Base-by-base conservation (phyloP, 2,888 invertebrate species). In the Lochmaea crataegi region DNA sequence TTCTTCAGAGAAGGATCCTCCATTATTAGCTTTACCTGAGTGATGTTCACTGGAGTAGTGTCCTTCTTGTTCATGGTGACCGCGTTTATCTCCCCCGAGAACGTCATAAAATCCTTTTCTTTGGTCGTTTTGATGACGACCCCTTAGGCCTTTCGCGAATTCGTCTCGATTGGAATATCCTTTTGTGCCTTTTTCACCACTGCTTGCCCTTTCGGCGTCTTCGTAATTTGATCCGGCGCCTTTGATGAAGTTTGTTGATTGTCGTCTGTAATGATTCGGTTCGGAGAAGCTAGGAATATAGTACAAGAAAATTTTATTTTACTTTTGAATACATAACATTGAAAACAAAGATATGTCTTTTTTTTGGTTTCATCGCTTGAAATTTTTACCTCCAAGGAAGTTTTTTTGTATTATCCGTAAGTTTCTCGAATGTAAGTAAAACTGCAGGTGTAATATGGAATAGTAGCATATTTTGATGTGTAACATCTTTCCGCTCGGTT, bases 41-140 rank as follows among this genome's bases (percentile, higher is more conserved):
- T 89, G 88, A 67, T 90, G 86, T 75, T 91, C 89, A 71, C 89
- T 88, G 0, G 89, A 90, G 79, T 91, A 90, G 70, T 89, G 87
- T 42, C 87, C 88, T 16, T 87, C 90, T 77, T 87, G 88, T 75
- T 91, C 88, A 72, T 89, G 87, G 77, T 90, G 89, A 2, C 87
- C 89, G 67, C 88, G 88, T 81, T 90, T 89, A 70, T 88, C 87
- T 0, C 90, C 91, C 38, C 88, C 88, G 26, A 86, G 88, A 81
- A 90, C 88, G 48, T 85, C 87, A 80, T 89, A 88, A 79, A 88
- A 87, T 3, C 90, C 91, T 81, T 90, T 88, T 10, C 89, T 85
- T 48, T 89, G 88, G 70, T 88, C 88, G 72, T 89, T 88, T 9
- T 88, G 89, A 79, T 91, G 89, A 76, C 89, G 85, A 12, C 90